Base-by-base conservation (phyloP, 2,888 invertebrate genomes). In the Chironomus riparius region DNA sequence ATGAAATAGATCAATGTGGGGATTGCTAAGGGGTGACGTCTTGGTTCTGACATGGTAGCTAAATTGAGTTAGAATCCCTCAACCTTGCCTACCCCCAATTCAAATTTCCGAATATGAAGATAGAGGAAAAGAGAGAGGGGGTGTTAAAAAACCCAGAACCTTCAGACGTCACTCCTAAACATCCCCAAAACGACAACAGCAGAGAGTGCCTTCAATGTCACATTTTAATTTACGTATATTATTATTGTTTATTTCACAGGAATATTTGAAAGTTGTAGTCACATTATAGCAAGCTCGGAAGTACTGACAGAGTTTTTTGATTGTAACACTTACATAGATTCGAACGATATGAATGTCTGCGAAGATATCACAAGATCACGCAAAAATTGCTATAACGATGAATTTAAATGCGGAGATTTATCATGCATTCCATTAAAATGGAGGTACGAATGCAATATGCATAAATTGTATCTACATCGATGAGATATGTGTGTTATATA, bases 351-450 rank as follows among this genome's bases (percentile, higher is more conserved):
- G 0, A 82, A 82, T 76, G 83, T 83, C 24, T 90, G 90, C 79
- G 84, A 86, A 77, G 86, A 87, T 81, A 85, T 88, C 1, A 86
- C 85, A 0, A 81, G 83, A 61, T 81, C 85, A 76, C 79, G 80
- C 10, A 81, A 82, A 0, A 47, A 85, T 4, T 90, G 90, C 80
- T 83, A 84, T 76, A 80, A 81, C 1, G 86, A 86, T 62, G 90
- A 90, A 82, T 83, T 87, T 78, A 82, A 85, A 24, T 90, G 90
- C 78, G 81, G 81, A 22, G 89, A 90, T 78, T 87, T 86, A 0
- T 85, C 87, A 6, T 90, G 90, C 80, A 86, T 90, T 68, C 88
- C 88, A 0, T 80, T 85, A 10, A 87, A 88, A 77, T 89, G 89
- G 89, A 82, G 83, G 78, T 78, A 61, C 24, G 56, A 10, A 15